Evolutionary conservation across 2,888 invertebrate genomes (phyloP).

Genomic region (Andrena bicolor): DNA sequence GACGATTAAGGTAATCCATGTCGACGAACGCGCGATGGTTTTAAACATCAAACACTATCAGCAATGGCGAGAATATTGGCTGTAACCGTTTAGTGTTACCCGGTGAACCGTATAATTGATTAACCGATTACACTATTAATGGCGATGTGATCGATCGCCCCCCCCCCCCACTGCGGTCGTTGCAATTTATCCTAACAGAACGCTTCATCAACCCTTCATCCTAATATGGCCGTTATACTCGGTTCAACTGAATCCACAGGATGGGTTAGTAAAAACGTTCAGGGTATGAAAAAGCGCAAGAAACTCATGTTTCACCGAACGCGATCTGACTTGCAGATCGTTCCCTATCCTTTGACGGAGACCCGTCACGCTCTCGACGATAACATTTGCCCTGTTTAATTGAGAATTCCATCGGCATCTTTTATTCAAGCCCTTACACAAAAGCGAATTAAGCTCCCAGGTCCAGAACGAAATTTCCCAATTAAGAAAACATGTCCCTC

Average conservation of each 20-base stretch:
- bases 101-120: slow-evolving; percentile 48
- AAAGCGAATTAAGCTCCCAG: no score
- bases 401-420: no score
- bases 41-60: slow-evolving; percentile 25
- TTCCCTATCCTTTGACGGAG: no score
- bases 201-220: background rate
- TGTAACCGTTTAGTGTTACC: slow-evolving; percentile 28
- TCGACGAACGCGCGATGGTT: slow-evolving; percentile 4
- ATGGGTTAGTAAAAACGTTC: no score
- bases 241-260: background rate
- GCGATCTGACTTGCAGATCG: no score
- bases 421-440: no score
- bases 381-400: no score
- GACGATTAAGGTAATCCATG: background rate
- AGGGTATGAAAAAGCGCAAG: no score
- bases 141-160: slow-evolving; percentile 20
- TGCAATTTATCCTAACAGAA: slow-evolving; percentile 35
- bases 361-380: no score
- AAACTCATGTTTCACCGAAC: no score
- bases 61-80: background rate
- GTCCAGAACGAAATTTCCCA: no score
- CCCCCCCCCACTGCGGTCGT: background rate
- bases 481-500: background rate
- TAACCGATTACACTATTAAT: slow-evolving; percentile 50
- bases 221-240: slow-evolving; percentile 1